Percentiles rank a stretch among this genome's conserved stretches.
These are phyloP conservation scores for Forbesichthys papilliferus DNA, from an alignment of 2,113 vertebrate genomes.

Conservation along the genomic window DNA sequence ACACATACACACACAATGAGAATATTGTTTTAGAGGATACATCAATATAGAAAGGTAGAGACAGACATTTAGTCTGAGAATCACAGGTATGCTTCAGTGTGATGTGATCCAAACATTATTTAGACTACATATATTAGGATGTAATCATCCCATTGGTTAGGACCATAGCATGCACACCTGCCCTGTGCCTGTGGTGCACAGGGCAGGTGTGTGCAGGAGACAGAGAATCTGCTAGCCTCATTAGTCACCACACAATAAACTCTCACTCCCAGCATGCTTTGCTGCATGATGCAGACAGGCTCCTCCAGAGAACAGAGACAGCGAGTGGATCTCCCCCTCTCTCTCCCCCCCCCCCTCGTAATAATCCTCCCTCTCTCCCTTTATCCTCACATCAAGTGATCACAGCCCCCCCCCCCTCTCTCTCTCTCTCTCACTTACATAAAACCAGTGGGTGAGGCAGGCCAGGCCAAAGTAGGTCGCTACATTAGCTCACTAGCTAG, in stretches of 20 bases:
- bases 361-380: too few species aligned
- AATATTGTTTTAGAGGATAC: too few species aligned
- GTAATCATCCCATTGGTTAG: too few species aligned
- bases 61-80: too few species aligned
- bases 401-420: neutral
- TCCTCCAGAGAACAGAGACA: conserved; percentile 61
- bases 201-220: too few species aligned
- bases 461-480: conserved; percentile 6
- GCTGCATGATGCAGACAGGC: conserved; percentile 24
- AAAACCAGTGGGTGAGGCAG: conserved; percentile 38
- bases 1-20: neutral
- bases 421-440: conserved; percentile 48
- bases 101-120: too few species aligned
- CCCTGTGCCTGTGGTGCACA: too few species aligned
- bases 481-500: conserved; percentile 15
- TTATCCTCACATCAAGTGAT: conserved; percentile 54
- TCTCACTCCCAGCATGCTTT: conserved; percentile 15
- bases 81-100: too few species aligned
- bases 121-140: too few species aligned
- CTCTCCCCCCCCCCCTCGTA: too few species aligned
- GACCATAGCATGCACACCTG: too few species aligned
- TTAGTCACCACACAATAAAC: neutral
- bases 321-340: conserved; percentile 51
- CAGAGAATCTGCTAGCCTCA: neutral
- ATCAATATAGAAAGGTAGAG: too few species aligned